Evolutionary conservation across 2,113 vertebrate species (phyloP), one percentile per base, ranked within the genome.

Genomic region (Brienomyrus brachyistius): DNA sequence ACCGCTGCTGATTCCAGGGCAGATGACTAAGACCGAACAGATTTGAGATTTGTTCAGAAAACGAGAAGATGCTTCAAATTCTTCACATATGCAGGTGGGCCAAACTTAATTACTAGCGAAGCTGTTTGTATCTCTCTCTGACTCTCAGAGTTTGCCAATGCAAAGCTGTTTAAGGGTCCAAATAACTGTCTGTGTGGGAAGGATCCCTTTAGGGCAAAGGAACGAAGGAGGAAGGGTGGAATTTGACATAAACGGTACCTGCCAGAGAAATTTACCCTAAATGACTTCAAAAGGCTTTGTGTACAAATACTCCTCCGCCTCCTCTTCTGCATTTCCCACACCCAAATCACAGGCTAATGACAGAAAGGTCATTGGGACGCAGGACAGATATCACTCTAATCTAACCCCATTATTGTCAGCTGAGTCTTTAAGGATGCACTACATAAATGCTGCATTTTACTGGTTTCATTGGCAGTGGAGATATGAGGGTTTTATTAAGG

Each of bases 291-390:
- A 15, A 8, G 56, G 10, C 27, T 31, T 56, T 31, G 3, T 1
- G 10, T 31, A 66, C 62, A 27, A 27, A 9, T 66, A 27, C n/a
- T 4, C 3, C 62, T 70, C 9, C 27, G 2, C 27, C 62, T 90
- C 93, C 92, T 94, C 94, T 91, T 94, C 94, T 94, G 93, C 93
- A 93, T 92, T 91, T 94, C 92, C 92, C 45, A n/a, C 95, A 95
- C 92, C 94, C 93, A 93, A 95, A 94, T 92, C 96, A 95, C 95
- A 96, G 96, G 95, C 96, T 95, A 95, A 94, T 94, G 95, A 93
- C 88, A 9, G 91, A 91, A 93, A 93, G 89, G 90, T 88, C 93
- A 94, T 94, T 80, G 66, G 31, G 59, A 51, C 43, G 13, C 43
- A 52, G 66, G 62, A 88, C 45, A 27, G 23, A 62, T 52, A 19